These are phyloP conservation scores for Latheticus oryzae DNA, from an alignment of 2,888 invertebrate species.

Conservation along the genomic window DNA sequence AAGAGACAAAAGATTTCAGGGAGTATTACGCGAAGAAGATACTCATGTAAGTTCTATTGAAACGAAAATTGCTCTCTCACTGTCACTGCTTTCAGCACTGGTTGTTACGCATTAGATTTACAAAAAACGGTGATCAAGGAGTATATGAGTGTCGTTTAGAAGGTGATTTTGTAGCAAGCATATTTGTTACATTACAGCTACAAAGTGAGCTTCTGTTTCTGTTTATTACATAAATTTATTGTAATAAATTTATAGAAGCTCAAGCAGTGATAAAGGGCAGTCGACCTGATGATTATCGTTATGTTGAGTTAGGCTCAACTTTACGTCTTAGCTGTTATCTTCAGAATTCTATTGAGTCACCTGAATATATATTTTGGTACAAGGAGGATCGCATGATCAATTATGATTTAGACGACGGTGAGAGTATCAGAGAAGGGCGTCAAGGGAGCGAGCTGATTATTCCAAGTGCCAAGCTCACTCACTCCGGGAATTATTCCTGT, in stretches of 20 bases:
- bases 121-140: conserved; percentile 58
- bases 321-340: conserved; percentile 78
- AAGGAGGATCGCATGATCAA: conserved; percentile 88
- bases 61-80: conserved; percentile 6
- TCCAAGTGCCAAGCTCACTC: conserved; percentile 68
- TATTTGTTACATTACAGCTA: conserved; percentile 73
- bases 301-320: conserved; percentile 74
- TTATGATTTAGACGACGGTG: conserved; percentile 77
- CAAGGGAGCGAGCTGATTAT: conserved; percentile 67
- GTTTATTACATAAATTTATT: neutral
- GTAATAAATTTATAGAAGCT: conserved; percentile 69
- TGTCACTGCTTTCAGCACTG: conserved; percentile 25
- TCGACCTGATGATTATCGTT: conserved; percentile 72
- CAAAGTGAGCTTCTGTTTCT: conserved; percentile 68
- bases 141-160: conserved; percentile 77
- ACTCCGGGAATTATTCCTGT: conserved; percentile 86
- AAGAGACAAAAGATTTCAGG: conserved; percentile 13
- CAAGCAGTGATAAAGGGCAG: conserved; percentile 77
- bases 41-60: conserved; percentile 17
- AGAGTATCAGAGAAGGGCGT: conserved; percentile 67
- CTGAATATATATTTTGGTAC: conserved; percentile 84
- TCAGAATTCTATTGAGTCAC: conserved; percentile 75
- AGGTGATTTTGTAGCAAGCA: conserved; percentile 74
- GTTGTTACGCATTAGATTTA: conserved; percentile 24
- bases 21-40: conserved; percentile 7